These are phyloP conservation scores for Chiroxiphia lanceolata DNA, from an alignment of 2,797 vertebrate genomes.

Conservation along the genomic window DNA sequence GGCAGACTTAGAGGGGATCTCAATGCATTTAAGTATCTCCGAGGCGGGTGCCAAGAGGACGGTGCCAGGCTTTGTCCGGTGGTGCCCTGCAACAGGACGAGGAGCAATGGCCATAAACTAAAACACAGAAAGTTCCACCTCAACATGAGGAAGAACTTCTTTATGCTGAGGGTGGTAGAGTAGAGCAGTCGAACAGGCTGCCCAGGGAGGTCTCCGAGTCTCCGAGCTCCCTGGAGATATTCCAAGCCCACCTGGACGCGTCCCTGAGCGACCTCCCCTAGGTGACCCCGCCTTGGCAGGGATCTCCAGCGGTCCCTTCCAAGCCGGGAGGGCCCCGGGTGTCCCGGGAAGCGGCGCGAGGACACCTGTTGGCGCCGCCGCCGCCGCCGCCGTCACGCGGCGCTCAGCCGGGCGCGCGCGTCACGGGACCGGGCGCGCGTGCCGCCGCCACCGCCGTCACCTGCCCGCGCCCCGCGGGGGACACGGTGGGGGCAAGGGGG, in stretches of 20 bases:
- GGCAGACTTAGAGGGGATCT: not conserved
- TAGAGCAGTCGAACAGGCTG: not conserved
- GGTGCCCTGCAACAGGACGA: not conserved
- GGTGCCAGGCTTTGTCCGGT: not conserved
- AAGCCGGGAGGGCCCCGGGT: not conserved
- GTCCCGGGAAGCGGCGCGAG: not conserved
- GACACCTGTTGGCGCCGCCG: not conserved
- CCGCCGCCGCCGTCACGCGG: not conserved
- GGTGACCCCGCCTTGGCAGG: not conserved
- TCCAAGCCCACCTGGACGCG: not conserved
- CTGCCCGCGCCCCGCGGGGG: not conserved
- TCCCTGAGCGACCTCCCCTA: not conserved
- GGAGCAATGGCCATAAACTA: not conserved
- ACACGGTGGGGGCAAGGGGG: not conserved
- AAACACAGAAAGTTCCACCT: not conserved
- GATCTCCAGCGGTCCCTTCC: not conserved
- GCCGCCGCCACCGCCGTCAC: not conserved
- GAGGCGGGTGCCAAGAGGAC: not conserved
- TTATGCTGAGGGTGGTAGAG: not conserved
- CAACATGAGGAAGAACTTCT: not conserved
- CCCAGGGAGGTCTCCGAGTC: not conserved
- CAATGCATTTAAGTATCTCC: not conserved
- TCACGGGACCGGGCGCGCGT: conserved; percentile 42
- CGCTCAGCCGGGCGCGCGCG: conserved; percentile 23
- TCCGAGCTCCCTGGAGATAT: not conserved